A percentile compares a stretch with the other conserved stretches of the same genome.
Evolutionary conservation across 2,113 vertebrate genomes (phyloP).

Genomic region (Lepisosteus osseus): DNA sequence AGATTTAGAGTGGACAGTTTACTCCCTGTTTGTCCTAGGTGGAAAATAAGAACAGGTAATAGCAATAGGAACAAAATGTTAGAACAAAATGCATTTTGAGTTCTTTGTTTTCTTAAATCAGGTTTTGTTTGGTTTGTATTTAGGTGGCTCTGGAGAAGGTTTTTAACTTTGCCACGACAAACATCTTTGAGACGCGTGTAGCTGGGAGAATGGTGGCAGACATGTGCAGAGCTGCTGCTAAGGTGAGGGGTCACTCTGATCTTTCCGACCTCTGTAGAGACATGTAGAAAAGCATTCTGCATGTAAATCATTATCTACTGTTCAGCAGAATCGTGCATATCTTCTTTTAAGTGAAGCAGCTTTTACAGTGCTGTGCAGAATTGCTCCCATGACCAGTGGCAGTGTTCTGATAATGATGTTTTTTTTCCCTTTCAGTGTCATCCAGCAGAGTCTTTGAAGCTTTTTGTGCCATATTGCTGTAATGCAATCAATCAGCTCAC

Average conservation of each 20-base stretch:
- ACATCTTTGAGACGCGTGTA: slow-evolving; percentile 97
- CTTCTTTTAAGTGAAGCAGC: not conserved
- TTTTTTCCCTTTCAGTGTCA: slow-evolving; percentile 76
- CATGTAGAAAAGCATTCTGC: not conserved
- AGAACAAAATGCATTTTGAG: too few species aligned
- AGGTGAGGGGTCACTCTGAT: slow-evolving; percentile 60
- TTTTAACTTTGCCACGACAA: slow-evolving; percentile 92
- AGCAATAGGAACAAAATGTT: too few species aligned
- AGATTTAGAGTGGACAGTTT: too few species aligned
- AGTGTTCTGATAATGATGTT: not conserved
- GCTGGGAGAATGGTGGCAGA: slow-evolving; percentile 95
- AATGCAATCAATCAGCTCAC: slow-evolving; percentile 87
- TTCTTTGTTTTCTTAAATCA: too few species aligned
- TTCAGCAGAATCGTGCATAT: not conserved
- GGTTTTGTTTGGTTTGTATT: slow-evolving; percentile 13
- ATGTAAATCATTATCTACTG: not conserved
- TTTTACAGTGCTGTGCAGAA: not conserved
- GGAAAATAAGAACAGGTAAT: too few species aligned
- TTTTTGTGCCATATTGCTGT: slow-evolving; percentile 95
- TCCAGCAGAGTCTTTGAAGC: slow-evolving; percentile 86
- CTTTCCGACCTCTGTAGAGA: too few species aligned
- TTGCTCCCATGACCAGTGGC: not conserved
- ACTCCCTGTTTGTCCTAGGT: too few species aligned
- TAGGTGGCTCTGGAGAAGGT: slow-evolving; percentile 95
- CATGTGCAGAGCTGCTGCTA: slow-evolving; percentile 94